These are phyloP conservation scores for Protonemura montana DNA, from an alignment of 2,888 invertebrate genomes.

Conservation along the genomic window DNA sequence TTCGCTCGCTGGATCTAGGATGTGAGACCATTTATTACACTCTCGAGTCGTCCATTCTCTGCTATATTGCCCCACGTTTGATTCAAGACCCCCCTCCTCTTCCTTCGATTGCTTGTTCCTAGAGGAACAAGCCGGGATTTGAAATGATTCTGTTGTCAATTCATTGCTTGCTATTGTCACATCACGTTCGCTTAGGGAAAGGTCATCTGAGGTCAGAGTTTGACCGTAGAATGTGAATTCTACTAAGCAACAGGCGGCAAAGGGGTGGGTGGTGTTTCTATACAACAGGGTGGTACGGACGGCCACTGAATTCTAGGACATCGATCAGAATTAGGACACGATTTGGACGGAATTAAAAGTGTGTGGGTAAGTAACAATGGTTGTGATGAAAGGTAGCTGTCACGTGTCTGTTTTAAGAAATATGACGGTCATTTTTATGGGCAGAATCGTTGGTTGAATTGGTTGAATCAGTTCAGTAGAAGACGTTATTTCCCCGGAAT, in stretches of 20 bases:
- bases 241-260: conserved; percentile 37
- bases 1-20: not conserved
- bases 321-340: not conserved
- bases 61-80: not conserved
- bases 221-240: not conserved
- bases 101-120: not conserved
- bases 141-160: not conserved
- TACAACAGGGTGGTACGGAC: not conserved
- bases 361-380: too few relatives aligned
- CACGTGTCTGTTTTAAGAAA: too few relatives aligned
- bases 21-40: not conserved
- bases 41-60: not conserved
- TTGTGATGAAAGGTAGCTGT: too few relatives aligned
- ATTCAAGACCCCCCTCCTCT: not conserved
- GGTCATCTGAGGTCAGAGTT: conserved; percentile 20
- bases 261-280: not conserved
- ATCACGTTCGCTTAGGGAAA: not conserved
- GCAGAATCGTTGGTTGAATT: too few relatives aligned
- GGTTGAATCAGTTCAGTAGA: too few relatives aligned
- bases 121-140: not conserved
- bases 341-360: too few relatives aligned
- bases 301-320: not conserved
- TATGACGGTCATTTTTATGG: too few relatives aligned
- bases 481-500: too few relatives aligned
- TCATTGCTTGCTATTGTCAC: conserved; percentile 31